phyloP scores from a whole-genome alignment of 2,888 invertebrate genomes.

The Epistrophella euchroma region DNA sequence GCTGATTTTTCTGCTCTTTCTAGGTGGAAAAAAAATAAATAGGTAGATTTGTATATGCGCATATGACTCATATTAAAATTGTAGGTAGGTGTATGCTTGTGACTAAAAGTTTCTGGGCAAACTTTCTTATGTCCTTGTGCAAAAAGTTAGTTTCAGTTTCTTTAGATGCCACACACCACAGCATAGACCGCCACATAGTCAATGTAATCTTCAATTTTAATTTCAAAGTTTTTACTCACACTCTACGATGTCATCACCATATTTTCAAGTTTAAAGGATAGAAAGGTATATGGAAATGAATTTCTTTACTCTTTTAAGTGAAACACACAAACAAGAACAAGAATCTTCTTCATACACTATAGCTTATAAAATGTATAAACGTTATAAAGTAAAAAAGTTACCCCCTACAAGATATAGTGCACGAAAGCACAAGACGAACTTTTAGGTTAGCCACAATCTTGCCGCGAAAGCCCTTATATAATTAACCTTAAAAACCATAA shows the following conservation, averaged over 20 bases:
- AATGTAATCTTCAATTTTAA: slow-evolving; percentile 71
- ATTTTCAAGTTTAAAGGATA: slow-evolving; percentile 50
- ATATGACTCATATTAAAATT: slow-evolving; percentile 71
- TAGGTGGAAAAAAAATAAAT: not conserved
- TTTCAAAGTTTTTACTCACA: slow-evolving; percentile 67
- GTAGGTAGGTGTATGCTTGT: slow-evolving; percentile 56
- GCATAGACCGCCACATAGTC: slow-evolving; percentile 49
- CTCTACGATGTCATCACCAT: slow-evolving; percentile 45
- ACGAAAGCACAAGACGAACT: slow-evolving; percentile 61
- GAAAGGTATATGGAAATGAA: slow-evolving; percentile 63
- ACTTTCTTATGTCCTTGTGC: slow-evolving; percentile 62
- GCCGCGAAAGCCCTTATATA: slow-evolving; percentile 69
- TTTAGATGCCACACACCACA: slow-evolving; percentile 48
- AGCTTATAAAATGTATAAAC: slow-evolving; percentile 19
- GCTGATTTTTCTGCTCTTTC: not conserved
- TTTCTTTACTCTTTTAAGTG: slow-evolving; percentile 52
- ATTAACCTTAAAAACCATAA: slow-evolving; percentile 69
- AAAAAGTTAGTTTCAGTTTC: slow-evolving; percentile 63
- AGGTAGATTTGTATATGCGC: not conserved
- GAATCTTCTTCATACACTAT: not conserved
- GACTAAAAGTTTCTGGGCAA: slow-evolving; percentile 59
- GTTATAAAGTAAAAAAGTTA: slow-evolving; percentile 47
- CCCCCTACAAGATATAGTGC: slow-evolving; percentile 50
- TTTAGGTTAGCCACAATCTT: slow-evolving; percentile 69
- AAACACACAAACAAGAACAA: slow-evolving; percentile 10